These are phyloP conservation scores for Poecilia picta DNA, from an alignment of 2,797 vertebrate genomes.

Conservation along the genomic window DNA sequence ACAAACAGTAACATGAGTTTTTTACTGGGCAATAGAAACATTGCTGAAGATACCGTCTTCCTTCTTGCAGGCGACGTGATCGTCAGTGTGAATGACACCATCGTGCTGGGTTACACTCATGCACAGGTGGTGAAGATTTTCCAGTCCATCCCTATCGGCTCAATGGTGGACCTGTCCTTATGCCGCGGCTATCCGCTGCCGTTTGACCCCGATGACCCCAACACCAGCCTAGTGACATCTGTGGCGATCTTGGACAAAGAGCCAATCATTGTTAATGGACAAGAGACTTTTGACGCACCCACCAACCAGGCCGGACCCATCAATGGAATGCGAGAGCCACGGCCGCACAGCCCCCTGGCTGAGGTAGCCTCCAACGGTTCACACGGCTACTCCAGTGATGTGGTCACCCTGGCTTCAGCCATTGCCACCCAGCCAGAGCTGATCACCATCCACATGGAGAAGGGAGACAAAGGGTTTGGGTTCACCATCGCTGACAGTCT, in stretches of 20 bases:
- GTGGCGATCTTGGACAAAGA: constrained; percentile 98
- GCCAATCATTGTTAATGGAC: constrained; percentile 96
- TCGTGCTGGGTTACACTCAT: constrained; percentile 97
- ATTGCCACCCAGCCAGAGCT: constrained; percentile 98
- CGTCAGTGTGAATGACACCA: constrained; percentile 96
- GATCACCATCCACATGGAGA: constrained; percentile 98
- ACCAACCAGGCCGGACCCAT: constrained; percentile 74
- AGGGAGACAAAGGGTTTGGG: constrained; percentile 97
- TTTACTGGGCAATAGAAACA: constrained; percentile 5
- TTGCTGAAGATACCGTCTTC: constrained; percentile 17
- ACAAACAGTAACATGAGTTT: constrained; percentile 1
- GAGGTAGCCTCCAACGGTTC: constrained; percentile 81
- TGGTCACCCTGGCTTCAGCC: constrained; percentile 93
- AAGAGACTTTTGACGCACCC: constrained; percentile 91
- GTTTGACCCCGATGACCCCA: constrained; percentile 98
- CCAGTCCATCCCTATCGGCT: constrained; percentile 98
- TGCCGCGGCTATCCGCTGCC: constrained; percentile 98
- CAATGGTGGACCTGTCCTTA: constrained; percentile 95
- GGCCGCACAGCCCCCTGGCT: constrained; percentile 81
- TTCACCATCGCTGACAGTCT: constrained; percentile 98
- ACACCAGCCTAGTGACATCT: constrained; percentile 96
- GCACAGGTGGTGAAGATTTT: constrained; percentile 99
- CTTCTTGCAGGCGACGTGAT: constrained; percentile 91
- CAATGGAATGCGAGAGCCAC: constrained; percentile 84
- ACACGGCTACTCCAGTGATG: constrained; percentile 90